Evolutionary conservation across 2,113 vertebrate species (phyloP).

Genomic region (Glaucidium brasilianum): DNA sequence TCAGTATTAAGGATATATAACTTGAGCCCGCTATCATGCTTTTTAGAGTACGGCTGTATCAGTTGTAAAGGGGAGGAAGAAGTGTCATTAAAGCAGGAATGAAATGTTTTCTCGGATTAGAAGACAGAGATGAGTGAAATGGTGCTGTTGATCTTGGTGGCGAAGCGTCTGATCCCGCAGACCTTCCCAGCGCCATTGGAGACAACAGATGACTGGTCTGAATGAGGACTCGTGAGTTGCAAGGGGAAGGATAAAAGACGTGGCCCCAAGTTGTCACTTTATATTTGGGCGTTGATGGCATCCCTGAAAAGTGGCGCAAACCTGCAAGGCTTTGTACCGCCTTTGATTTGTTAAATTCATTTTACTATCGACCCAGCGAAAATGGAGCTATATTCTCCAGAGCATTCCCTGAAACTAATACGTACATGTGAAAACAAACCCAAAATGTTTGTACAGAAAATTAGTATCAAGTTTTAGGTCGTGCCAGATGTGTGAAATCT

Average conservation of each 20-base stretch:
- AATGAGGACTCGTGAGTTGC: not conserved
- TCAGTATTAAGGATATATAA: slow-evolving; percentile 33
- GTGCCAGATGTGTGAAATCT: not conserved
- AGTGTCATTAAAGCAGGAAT: not conserved
- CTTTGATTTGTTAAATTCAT: not conserved
- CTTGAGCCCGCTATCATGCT: slow-evolving; percentile 35
- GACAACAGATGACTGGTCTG: not conserved
- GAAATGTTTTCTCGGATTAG: slow-evolving; percentile 36
- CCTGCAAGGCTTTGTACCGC: not conserved
- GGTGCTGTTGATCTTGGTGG: not conserved
- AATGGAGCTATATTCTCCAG: not conserved
- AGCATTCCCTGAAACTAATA: not conserved
- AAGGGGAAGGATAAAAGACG: not conserved
- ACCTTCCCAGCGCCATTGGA: not conserved
- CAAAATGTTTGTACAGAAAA: not conserved
- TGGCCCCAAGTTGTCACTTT: not conserved
- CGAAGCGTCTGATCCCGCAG: not conserved
- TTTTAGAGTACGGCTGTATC: slow-evolving; percentile 34
- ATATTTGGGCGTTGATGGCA: not conserved
- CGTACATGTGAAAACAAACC: not conserved
- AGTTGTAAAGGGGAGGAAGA: slow-evolving; percentile 5
- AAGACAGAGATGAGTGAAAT: not conserved
- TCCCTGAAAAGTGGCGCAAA: not conserved
- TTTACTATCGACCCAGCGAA: not conserved
- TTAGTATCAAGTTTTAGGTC: not conserved